Percentiles rank a stretch among this genome's conserved stretches.
These are phyloP conservation scores for Caenorhabditis latens DNA, from an alignment of 1,140 invertebrate species.

Conservation along the genomic window DNA sequence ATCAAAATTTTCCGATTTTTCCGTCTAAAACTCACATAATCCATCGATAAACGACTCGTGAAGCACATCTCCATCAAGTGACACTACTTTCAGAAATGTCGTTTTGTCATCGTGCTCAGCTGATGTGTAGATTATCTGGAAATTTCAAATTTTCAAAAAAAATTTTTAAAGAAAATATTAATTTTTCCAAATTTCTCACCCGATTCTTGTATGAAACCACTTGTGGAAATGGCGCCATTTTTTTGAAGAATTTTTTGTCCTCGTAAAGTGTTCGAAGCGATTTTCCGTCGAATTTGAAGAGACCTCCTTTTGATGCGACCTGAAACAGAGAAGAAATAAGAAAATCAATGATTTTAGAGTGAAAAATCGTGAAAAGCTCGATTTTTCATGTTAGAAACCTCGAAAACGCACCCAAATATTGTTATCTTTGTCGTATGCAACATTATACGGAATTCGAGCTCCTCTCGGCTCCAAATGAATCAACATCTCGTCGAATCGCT, in stretches of 20 bases:
- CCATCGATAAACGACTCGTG: constrained; percentile 77
- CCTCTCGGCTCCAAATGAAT: constrained; percentile 72
- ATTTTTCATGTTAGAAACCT: not conserved
- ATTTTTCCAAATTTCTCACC: constrained; percentile 60
- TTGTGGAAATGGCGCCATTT: constrained; percentile 75
- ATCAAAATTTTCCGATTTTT: not conserved
- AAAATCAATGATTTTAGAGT: not conserved
- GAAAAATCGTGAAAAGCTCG: not conserved
- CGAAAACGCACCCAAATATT: constrained; percentile 69
- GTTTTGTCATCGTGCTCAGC: constrained; percentile 68
- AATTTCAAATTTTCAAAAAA: constrained; percentile 8
- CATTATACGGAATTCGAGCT: constrained; percentile 73
- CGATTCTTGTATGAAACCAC: constrained; percentile 71
- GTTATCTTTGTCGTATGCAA: constrained; percentile 69
- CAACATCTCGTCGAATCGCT: constrained; percentile 74
- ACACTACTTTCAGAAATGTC: constrained; percentile 72
- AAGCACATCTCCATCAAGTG: constrained; percentile 71
- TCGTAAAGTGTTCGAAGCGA: constrained; percentile 68
- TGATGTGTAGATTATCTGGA: constrained; percentile 74
- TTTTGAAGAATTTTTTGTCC: constrained; percentile 75
- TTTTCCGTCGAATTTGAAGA: constrained; percentile 72
- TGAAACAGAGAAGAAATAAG: not conserved
- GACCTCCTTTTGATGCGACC: constrained; percentile 75
- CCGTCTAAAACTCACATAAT: constrained; percentile 32
- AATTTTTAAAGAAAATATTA: not conserved